phyloP scores from a whole-genome alignment of 2,888 invertebrate genomes.

The Amphipoea oculea region DNA sequence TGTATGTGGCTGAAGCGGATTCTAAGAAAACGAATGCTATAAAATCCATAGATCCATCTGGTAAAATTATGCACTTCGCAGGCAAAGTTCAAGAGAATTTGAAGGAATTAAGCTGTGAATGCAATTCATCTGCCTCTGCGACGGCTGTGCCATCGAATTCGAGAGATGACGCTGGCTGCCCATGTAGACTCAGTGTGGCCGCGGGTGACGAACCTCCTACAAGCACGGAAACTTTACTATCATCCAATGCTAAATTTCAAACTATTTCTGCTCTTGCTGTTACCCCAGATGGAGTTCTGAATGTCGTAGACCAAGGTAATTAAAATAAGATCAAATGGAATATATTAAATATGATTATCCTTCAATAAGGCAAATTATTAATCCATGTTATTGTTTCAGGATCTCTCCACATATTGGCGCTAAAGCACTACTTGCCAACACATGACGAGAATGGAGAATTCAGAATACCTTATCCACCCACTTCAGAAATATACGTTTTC shows the following conservation, averaged over 20 bases:
- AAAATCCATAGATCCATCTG: constrained; percentile 96
- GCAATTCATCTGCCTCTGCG: constrained; percentile 90
- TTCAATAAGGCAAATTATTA: not conserved
- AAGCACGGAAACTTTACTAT: constrained; percentile 95
- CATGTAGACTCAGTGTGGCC: constrained; percentile 88
- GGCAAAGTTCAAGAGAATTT: constrained; percentile 94
- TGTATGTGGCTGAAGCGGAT: constrained; percentile 98
- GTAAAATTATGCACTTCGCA: constrained; percentile 97
- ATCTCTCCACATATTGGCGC: constrained; percentile 95
- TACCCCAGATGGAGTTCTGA: constrained; percentile 98
- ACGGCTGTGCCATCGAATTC: constrained; percentile 84
- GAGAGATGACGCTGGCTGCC: constrained; percentile 87
- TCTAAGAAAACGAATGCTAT: constrained; percentile 95
- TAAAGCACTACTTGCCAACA: constrained; percentile 96
- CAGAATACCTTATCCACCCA: constrained; percentile 97
- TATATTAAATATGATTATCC: not conserved
- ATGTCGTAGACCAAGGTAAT: constrained; percentile 98
- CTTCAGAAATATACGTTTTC: constrained; percentile 98
- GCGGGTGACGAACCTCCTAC: constrained; percentile 92
- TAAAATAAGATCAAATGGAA: not conserved
- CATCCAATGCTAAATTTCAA: constrained; percentile 97
- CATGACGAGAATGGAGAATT: constrained; percentile 97
- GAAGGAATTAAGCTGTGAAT: constrained; percentile 91
- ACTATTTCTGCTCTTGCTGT: constrained; percentile 97
- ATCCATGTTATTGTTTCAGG: constrained; percentile 83